A percentile compares a stretch with the other conserved stretches of the same genome.
These are phyloP conservation scores for Champsocephalus gunnari DNA, from an alignment of 2,797 vertebrate genomes.

Conservation along the genomic window DNA sequence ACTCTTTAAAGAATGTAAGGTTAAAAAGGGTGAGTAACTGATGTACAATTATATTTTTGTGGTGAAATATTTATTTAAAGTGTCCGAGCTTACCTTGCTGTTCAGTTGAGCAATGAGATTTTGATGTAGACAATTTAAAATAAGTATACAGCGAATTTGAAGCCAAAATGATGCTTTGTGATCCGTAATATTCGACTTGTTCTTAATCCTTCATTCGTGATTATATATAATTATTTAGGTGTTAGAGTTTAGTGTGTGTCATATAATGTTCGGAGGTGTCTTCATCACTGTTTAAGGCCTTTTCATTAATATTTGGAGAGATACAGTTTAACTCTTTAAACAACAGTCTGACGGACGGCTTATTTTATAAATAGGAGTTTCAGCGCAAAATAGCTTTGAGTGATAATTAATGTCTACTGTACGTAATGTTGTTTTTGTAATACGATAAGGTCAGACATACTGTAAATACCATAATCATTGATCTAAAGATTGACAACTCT, in stretches of 20 bases:
- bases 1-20: too few relatives aligned
- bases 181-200: constrained; percentile 49
- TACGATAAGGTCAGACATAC: constrained; percentile 7
- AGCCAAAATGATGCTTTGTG: constrained; percentile 52
- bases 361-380: constrained; percentile 24
- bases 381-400: constrained; percentile 41
- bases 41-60: too few relatives aligned
- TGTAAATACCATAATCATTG: constrained; percentile 19
- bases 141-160: constrained; percentile 32
- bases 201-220: constrained; percentile 70
- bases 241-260: constrained; percentile 42
- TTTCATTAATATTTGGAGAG: constrained; percentile 34
- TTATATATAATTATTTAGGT: constrained; percentile 47
- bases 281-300: constrained; percentile 26
- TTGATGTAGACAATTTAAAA: constrained; percentile 13
- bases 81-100: neutral
- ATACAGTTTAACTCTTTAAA: constrained; percentile 10
- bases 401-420: constrained; percentile 13
- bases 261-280: neutral
- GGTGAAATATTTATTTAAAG: too few relatives aligned
- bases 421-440: constrained; percentile 39
- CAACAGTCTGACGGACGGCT: neutral
- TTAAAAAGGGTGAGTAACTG: too few relatives aligned
- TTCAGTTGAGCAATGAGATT: neutral
- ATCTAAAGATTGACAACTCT: constrained; percentile 13